A percentile compares a stretch with the other conserved stretches of the same genome.
Evolutionary conservation across 1,140 invertebrate genomes (phyloP).

Genomic region (Daktulosphaira vitifoliae): DNA sequence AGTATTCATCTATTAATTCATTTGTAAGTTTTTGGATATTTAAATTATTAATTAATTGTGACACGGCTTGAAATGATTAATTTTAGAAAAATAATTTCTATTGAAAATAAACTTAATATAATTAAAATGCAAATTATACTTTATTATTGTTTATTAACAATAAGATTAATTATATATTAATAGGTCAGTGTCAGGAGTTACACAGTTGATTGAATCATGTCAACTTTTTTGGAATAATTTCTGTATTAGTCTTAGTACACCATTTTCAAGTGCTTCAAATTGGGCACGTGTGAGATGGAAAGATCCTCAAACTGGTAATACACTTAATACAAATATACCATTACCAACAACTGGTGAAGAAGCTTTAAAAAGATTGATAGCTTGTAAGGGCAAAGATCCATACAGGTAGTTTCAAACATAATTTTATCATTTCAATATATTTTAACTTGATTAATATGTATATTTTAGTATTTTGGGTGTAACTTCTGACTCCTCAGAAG

Average conservation of each 20-base stretch:
- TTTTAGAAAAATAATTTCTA: no score
- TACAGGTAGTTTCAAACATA: slow-evolving; percentile 55
- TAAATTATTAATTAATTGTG: background rate
- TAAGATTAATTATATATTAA: slow-evolving; percentile 1
- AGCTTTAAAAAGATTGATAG: slow-evolving; percentile 82
- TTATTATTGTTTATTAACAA: background rate
- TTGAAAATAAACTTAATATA: no score
- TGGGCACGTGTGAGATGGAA: slow-evolving; percentile 25
- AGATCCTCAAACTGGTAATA: slow-evolving; percentile 2
- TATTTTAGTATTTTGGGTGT: slow-evolving; percentile 74
- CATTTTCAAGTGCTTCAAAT: slow-evolving; percentile 10
- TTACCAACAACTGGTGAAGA: slow-evolving; percentile 84
- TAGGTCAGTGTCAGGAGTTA: slow-evolving; percentile 11
- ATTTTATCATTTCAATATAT: background rate
- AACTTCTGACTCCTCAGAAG: slow-evolving; percentile 73
- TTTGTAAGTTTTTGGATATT: slow-evolving; percentile 51
- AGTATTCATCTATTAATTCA: slow-evolving; percentile 65
- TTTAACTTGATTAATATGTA: slow-evolving; percentile 34
- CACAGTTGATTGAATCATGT: background rate
- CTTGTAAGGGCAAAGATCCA: slow-evolving; percentile 90
- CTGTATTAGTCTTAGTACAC: slow-evolving; percentile 15
- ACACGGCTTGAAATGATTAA: background rate
- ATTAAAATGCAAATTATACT: no score
- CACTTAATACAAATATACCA: slow-evolving; percentile 66
- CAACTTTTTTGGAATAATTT: slow-evolving; percentile 13